Evolutionary conservation across 2,113 vertebrate genomes (phyloP), one percentile per base, ranked within the genome.

Genomic region (Charadrius vociferus): DNA sequence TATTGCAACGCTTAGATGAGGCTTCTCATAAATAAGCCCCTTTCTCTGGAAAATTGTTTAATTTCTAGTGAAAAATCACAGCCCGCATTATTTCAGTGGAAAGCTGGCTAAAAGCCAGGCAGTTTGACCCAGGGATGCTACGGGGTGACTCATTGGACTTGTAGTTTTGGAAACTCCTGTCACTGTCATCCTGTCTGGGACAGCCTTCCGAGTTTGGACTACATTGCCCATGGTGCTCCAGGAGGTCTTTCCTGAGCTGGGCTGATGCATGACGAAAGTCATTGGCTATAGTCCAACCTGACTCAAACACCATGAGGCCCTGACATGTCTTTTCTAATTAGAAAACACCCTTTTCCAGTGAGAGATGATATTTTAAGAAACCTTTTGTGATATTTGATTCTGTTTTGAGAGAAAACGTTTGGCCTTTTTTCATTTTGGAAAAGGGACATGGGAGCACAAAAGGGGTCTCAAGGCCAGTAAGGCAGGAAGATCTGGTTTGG

Each of bases 351-450:
- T 66, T 85, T 85, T 72, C 66, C 81, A 95, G 36, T 6, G 74
- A 89, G 52, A 89, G 45, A 91, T 36, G 29, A 23, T 93, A 96
- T 93, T 95, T 96, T 80, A 72, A 81, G 93, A 95, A 88, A 55
- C 14, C 3, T 88, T 47, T 39, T 29, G 26, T 43, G 34, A n/a
- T 34, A 81, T 34, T 80, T 88, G 29, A 73, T 85, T 86, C 53
- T 10, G 4, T 86, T 78, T 74, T 86, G 71, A 95, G n/a, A 29
- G 22, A 80, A 85, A 95, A 41, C 4, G 36, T 73, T 72, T 73
- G 75, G 80, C 32, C 19, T 66, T 77, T 85, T 61, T 88, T 91
- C 45, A 27, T 77, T 39, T 80, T 88, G 61, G 67, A 91, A 84
- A 50, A 34, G 32, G 20, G n/a, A 86, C 22, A 10, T 36, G 29